phyloP scores from a whole-genome alignment of 2,113 vertebrate species.

The Prunella fulvescens region DNA sequence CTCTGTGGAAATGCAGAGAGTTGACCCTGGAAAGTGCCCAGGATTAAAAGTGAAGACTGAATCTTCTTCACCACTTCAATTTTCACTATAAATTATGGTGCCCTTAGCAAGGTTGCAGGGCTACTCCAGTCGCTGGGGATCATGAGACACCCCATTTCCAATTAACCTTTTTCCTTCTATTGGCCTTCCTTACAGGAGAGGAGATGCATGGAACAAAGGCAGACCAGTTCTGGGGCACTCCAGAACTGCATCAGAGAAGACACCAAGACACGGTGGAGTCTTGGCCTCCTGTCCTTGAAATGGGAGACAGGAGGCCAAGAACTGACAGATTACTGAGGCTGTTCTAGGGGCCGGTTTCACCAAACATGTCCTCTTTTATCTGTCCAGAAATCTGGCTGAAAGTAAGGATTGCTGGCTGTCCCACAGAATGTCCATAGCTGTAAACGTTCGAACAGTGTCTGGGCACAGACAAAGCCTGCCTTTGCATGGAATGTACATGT shows the following conservation, averaged over 20 bases:
- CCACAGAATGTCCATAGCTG: not conserved
- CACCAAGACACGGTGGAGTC: not conserved
- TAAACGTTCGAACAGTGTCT: not conserved
- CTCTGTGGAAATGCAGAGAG: not conserved
- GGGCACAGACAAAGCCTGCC: not conserved
- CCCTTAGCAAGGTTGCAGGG: not conserved
- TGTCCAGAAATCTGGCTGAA: not conserved
- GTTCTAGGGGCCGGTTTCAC: not conserved
- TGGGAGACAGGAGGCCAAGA: not conserved
- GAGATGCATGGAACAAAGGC: not conserved
- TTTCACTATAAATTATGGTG: not conserved
- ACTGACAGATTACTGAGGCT: not conserved
- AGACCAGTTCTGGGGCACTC: not conserved
- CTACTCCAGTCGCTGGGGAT: not conserved
- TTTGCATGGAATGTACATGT: fast-evolving
- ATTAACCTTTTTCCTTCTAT: not conserved
- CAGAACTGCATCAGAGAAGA: not conserved
- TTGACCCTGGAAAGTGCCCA: not conserved
- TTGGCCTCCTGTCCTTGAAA: not conserved
- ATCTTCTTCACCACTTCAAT: not conserved
- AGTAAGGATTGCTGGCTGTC: not conserved
- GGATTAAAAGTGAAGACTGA: not conserved
- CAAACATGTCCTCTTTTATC: not conserved
- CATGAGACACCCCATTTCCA: not conserved
- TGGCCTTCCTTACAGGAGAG: not conserved